Evolutionary conservation across 2,888 invertebrate species (phyloP).

Genomic region (Leptinotarsa peninsularis): DNA sequence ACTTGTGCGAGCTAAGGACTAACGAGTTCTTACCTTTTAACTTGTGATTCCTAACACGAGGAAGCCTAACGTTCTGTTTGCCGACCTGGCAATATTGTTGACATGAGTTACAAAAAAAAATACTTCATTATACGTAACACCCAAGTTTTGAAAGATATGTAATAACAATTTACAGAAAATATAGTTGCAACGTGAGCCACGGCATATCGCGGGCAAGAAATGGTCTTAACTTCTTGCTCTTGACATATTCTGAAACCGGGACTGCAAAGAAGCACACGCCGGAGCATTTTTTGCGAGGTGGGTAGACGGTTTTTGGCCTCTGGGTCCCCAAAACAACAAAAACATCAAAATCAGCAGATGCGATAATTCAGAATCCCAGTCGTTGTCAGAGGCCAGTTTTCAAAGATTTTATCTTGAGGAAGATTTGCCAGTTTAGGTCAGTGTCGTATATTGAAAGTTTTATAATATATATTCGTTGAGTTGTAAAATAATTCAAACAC

Average conservation of each 20-base stretch:
- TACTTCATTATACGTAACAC: too few species aligned
- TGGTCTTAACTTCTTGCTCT: neutral
- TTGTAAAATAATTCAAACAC: too few species aligned
- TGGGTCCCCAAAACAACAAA: conserved; percentile 11
- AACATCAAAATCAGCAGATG: neutral
- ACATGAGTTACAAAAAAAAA: too few species aligned
- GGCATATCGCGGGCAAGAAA: neutral
- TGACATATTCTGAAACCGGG: neutral
- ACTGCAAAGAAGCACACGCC: neutral
- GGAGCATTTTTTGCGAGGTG: neutral
- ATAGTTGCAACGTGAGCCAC: neutral
- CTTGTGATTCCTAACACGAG: too few species aligned
- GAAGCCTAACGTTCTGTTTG: too few species aligned
- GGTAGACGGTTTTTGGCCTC: conserved; percentile 3
- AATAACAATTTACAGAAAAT: too few species aligned
- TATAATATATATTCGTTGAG: too few species aligned
- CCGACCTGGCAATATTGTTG: too few species aligned
- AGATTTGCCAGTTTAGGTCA: neutral
- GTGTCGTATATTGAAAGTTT: too few species aligned
- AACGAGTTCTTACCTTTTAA: too few species aligned
- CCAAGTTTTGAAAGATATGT: too few species aligned
- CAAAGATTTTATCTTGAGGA: neutral
- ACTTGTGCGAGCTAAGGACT: too few species aligned
- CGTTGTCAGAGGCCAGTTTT: neutral
- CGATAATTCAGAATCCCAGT: conserved; percentile 2